Percentiles rank a stretch among this genome's conserved stretches.
Evolutionary conservation across 2,888 invertebrate species (phyloP).

Genomic region (Taphrorychus bicolor): DNA sequence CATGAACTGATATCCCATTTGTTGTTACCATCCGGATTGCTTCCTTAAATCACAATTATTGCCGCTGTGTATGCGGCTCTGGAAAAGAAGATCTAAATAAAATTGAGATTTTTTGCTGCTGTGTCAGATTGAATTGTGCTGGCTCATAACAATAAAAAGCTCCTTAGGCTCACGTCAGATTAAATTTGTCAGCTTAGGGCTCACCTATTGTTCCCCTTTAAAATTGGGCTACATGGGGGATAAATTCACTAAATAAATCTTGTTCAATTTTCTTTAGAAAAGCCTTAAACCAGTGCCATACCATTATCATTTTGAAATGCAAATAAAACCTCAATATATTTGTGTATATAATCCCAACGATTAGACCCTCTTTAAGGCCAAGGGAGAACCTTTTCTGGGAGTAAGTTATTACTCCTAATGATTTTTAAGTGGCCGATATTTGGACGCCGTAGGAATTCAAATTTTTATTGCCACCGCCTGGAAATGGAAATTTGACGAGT

Average conservation of each 20-base stretch:
- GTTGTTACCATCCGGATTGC: background rate
- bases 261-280: background rate
- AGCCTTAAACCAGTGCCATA: background rate
- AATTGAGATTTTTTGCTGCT: background rate
- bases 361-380: slow-evolving; percentile 11
- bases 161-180: slow-evolving; percentile 5
- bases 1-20: slow-evolving; percentile 15
- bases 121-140: slow-evolving; percentile 19
- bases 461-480: background rate
- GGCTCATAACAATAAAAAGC: background rate
- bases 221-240: background rate
- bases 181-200: slow-evolving; percentile 10
- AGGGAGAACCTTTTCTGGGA: slow-evolving; percentile 9
- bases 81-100: background rate
- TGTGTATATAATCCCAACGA: slow-evolving; percentile 12
- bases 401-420: slow-evolving; percentile 19
- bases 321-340: slow-evolving; percentile 5
- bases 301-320: background rate
- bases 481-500: background rate
- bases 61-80: background rate
- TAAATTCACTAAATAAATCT: background rate
- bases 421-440: slow-evolving; percentile 19
- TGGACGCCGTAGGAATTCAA: slow-evolving; percentile 1
- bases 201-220: background rate
- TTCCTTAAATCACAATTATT: background rate